Conservation (phyloP, 2,888 invertebrate genomes). For the Leucophora obtusa region DNA sequence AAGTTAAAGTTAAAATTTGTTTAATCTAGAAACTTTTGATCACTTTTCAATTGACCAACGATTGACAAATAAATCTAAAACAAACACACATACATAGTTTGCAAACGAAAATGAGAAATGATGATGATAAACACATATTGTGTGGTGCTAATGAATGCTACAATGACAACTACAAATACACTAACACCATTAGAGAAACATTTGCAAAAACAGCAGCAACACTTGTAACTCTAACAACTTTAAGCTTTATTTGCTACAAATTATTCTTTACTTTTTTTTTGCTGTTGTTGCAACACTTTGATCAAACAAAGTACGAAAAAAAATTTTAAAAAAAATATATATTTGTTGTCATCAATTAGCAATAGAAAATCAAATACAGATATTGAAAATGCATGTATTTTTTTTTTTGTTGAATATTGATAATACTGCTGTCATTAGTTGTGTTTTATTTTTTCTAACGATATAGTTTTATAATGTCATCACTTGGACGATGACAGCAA, state of each 20-base stretch:
- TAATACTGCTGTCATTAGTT: constrained; percentile 24
- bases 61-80: background rate
- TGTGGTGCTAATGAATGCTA: constrained; percentile 52
- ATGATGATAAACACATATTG: constrained; percentile 43
- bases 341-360: constrained; percentile 41
- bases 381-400: constrained; percentile 8
- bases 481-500: constrained; percentile 35
- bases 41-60: background rate
- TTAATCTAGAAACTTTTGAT: too few relatives aligned
- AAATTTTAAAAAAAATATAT: background rate
- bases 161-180: constrained; percentile 37
- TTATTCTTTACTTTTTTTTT: background rate
- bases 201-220: constrained; percentile 2
- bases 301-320: background rate
- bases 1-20: too few relatives aligned
- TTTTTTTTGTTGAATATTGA: constrained; percentile 26
- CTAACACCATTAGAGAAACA: background rate
- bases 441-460: constrained; percentile 28
- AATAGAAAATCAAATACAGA: constrained; percentile 22
- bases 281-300: background rate
- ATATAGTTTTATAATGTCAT: constrained; percentile 48
- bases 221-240: background rate
- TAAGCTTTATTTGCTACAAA: constrained; percentile 5
- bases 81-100: constrained; percentile 9
- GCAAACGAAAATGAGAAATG: constrained; percentile 38